Conservation (phyloP, 2,797 vertebrate species). For the Gymnocypris eckloni region DNA sequence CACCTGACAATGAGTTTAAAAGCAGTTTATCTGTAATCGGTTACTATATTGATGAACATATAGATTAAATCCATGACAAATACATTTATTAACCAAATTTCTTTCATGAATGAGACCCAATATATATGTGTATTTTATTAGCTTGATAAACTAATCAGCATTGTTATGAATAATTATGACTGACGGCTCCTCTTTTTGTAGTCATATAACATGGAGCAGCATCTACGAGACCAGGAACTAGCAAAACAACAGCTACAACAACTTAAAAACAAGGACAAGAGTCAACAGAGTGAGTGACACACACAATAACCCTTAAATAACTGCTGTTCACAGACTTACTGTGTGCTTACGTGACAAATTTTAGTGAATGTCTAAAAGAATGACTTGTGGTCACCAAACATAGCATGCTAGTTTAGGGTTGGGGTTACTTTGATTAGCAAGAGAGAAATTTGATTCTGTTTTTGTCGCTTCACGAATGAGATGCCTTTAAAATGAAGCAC, state of each 20-base stretch:
- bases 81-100: background rate
- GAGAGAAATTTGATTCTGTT: background rate
- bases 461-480: conserved; percentile 2
- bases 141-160: background rate
- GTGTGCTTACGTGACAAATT: background rate
- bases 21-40: background rate
- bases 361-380: background rate
- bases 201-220: conserved; percentile 79
- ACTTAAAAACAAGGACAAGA: conserved; percentile 83
- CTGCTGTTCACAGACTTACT: background rate
- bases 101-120: background rate
- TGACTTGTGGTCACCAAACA: background rate
- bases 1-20: background rate
- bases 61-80: background rate
- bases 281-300: conserved; percentile 79
- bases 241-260: conserved; percentile 82
- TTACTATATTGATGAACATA: background rate
- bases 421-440: background rate
- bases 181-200: background rate
- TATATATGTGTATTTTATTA: background rate
- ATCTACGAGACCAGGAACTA: conserved; percentile 78
- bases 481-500: background rate
- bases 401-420: background rate
- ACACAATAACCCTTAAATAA: background rate
- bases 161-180: background rate